These are phyloP conservation scores for Prosapia bicincta DNA, from an alignment of 2,888 invertebrate species.

Conservation along the genomic window DNA sequence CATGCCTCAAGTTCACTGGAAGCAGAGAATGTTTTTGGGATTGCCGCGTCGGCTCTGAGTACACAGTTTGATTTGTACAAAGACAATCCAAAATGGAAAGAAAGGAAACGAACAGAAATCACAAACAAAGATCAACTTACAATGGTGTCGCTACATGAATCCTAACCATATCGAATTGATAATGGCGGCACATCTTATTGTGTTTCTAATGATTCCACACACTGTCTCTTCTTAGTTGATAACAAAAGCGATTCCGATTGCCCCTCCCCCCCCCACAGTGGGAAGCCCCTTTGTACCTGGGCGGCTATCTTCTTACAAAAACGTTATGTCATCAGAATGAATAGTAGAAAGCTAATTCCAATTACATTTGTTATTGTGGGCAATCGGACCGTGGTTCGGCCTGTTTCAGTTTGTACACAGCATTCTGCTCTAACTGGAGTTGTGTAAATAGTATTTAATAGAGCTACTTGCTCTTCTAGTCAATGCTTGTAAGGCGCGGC, in stretches of 20 bases:
- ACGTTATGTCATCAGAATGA: background rate
- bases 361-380: background rate
- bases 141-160: constrained; percentile 1
- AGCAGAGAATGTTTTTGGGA: background rate
- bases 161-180: constrained; percentile 12
- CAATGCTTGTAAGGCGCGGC: too few relatives aligned
- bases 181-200: constrained; percentile 1
- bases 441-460: constrained; percentile 1
- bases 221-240: background rate
- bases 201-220: background rate
- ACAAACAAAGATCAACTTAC: background rate
- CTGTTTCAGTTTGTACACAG: background rate
- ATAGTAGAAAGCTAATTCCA: background rate
- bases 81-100: constrained; percentile 10
- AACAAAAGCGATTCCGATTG: background rate
- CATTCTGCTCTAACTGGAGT: background rate
- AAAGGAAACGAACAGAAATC: background rate
- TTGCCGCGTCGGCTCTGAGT: background rate
- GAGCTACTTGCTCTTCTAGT: too few relatives aligned
- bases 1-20: too few relatives aligned
- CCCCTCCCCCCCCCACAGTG: background rate
- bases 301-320: background rate
- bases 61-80: constrained; percentile 22
- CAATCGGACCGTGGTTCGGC: background rate
- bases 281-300: background rate